Evolutionary conservation across 2,888 invertebrate genomes (phyloP).

Genomic region (Nomada hirtipes): DNA sequence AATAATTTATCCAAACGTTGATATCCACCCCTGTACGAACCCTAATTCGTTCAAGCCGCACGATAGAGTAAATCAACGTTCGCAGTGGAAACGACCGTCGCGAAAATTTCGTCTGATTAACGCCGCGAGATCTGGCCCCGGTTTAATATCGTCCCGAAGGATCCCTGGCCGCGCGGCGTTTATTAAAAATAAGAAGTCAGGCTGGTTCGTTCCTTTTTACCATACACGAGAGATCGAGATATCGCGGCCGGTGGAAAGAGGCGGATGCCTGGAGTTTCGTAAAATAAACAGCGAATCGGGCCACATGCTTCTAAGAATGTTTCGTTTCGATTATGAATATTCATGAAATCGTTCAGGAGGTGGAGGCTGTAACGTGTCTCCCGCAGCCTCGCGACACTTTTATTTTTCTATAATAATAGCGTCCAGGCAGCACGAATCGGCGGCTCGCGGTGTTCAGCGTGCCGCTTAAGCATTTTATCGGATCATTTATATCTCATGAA

Average conservation of each 20-base stretch:
- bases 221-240: conserved; percentile 51
- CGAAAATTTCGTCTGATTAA: conserved; percentile 46
- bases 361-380: conserved; percentile 68
- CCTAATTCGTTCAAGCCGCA: no score
- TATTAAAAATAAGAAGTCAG: conserved; percentile 51
- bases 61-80: conserved; percentile 32
- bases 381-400: conserved; percentile 65
- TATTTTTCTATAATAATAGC: conserved; percentile 75
- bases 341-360: conserved; percentile 71
- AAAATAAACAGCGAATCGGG: conserved; percentile 64
- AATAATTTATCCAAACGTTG: background rate
- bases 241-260: conserved; percentile 7
- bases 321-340: conserved; percentile 76
- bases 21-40: background rate
- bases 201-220: conserved; percentile 33
- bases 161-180: conserved; percentile 33
- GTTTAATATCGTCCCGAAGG: conserved; percentile 43
- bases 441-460: conserved; percentile 55
- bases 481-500: conserved; percentile 79
- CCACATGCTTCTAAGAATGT: conserved; percentile 74
- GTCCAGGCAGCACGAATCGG: conserved; percentile 49
- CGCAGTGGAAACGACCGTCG: conserved; percentile 16
- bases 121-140: conserved; percentile 12
- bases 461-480: conserved; percentile 79
- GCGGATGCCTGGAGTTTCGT: conserved; percentile 51